Percentiles rank a stretch among this genome's conserved stretches.
These are phyloP conservation scores for Achroia grisella DNA, from an alignment of 1,140 invertebrate genomes.

Conservation along the genomic window DNA sequence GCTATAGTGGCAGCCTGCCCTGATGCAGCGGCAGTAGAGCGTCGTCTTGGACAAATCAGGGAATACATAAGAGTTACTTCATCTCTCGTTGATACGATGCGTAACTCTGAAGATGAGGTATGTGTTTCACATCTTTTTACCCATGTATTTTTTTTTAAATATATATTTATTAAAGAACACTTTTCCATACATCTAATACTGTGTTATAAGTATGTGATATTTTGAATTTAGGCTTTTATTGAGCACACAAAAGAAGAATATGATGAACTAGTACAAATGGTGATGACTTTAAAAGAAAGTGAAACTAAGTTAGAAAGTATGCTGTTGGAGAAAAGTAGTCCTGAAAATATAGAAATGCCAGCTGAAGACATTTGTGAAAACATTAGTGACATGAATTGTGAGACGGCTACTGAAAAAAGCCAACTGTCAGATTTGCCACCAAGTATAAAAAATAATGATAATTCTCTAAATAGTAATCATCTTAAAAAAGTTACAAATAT, in stretches of 20 bases:
- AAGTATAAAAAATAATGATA: conserved; percentile 32
- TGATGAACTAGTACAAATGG: conserved; percentile 65
- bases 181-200: too few relatives aligned
- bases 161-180: too few relatives aligned
- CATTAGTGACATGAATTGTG: not conserved
- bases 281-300: conserved; percentile 68
- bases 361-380: too few relatives aligned
- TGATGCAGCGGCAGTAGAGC: conserved; percentile 74
- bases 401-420: conserved; percentile 14
- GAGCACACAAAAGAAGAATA: conserved; percentile 69
- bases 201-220: conserved; percentile 2
- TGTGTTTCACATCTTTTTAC: conserved; percentile 9
- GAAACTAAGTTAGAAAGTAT: conserved; percentile 61
- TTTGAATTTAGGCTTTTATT: conserved; percentile 63
- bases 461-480: conserved; percentile 22
- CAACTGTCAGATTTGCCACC: conserved; percentile 22
- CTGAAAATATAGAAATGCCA: conserved; percentile 44
- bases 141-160: not conserved
- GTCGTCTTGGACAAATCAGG: conserved; percentile 75
- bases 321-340: conserved; percentile 31
- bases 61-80: conserved; percentile 78
- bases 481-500: conserved; percentile 63
- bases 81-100: conserved; percentile 76
- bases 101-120: conserved; percentile 77
- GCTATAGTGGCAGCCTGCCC: conserved; percentile 66